Evolutionary conservation across 2,888 invertebrate species (phyloP), one percentile per base, ranked within the genome.

Genomic region (Heliconius cydno): DNA sequence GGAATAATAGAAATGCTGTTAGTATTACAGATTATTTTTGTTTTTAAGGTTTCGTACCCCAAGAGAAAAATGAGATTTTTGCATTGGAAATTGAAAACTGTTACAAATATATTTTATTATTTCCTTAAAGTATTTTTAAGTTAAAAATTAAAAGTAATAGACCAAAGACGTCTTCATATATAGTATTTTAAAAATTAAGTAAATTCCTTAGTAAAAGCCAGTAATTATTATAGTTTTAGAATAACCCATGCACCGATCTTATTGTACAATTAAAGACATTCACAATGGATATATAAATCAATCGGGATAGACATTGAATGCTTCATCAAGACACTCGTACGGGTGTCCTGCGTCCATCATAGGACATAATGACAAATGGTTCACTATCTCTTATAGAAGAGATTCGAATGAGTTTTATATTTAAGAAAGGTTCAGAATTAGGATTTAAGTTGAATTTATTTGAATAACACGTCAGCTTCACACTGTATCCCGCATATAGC

Each of bases 241-340:
- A 79, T 83, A 84, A 86, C 80, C 80, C 46, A 74, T 60, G 74
- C 25, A 52, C 52, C 52, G 90, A 90, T 90, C 90, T 89, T 91
- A 91, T 89, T 90, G 85, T 85, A 86, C 88, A 91, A 91, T 92
- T 90, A 90, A 88, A 86, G 85, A 82, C 80, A 86, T 86, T 85
- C 86, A 92, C 92, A 93, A 92, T 92, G 89, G 90, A 78, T 78
- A 82, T 83, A 91, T 92, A 91, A 90, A 92, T 93, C 92, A 92
- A 89, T 89, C 88, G 83, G 85, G 87, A 87, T 86, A 90, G 90
- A 89, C 89, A 88, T 89, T 85, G 68, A 78, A 71, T 70, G 75
- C 65, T 76, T 71, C 75, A 76, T 75, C 76, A 52, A 65, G 57
- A 57, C 70, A 78, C 74, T 74, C 74, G 68, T 76, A 76, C 30